Base-by-base conservation (phyloP, 2,113 vertebrate species). In the Ranitomeya imitator region DNA sequence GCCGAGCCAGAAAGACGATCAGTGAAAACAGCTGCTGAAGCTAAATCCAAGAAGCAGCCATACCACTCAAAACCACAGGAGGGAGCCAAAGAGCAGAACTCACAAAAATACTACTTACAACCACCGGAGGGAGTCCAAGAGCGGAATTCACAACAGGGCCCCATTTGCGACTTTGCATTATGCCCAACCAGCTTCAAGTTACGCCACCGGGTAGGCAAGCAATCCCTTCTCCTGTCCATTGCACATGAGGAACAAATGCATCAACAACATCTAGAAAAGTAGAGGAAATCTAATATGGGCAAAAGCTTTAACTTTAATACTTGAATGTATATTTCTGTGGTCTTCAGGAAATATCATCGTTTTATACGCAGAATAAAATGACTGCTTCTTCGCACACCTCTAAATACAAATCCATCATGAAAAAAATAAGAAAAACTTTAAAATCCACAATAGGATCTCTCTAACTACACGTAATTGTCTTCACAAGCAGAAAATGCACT, bases 381-480 rank as follows among this genome's bases (percentile, higher is more conserved):
- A 16, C 45, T 67, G 61, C 37, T 83, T 55, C 51, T 52, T 83
- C 63, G 5, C 65, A 26, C 69, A 54, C 61, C 52, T 71, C 71
- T 55, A 54, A 52, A 18, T 51, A 52, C 63, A 84, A 76, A 84
- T 84, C 82, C 37, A 55, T 84, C 82, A 55, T 71, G 65, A 45
- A 45, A 45, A 45, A 45, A 45, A 45, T 2, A 45, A 31, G 26
- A 65, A 65, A 84, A 84, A 26, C 21, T 10, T 26, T 71, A n/a
- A 84, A 54, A 23, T 84, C 45, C n/a, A 61, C 73, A 63, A 86
- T 63, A 78, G 31, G 51, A 23, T 81, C 57, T 61, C 15, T 85
- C 59, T 76, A 61, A 85, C 69, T 74, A 37, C 77, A 77, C 12
- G 55, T 85, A 77, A 77, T 77, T 77, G 60, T 86, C 85, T 52